A percentile compares a stretch with the other conserved stretches of the same genome.
Conservation (phyloP, 1,140 invertebrate genomes). For the Nomia melanderi region DNA sequence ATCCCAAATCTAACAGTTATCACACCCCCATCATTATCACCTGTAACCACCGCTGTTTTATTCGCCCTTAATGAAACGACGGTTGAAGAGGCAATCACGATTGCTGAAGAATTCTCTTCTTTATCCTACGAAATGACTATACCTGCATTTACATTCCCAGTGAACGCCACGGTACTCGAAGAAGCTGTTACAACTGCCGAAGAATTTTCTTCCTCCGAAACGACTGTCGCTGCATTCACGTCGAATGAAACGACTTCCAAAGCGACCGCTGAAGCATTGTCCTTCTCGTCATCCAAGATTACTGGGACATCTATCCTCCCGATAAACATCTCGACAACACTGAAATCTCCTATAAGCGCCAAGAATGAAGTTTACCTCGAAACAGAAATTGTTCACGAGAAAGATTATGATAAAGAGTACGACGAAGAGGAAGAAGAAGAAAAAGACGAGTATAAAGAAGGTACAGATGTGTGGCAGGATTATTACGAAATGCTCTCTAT, state of each 20-base stretch:
- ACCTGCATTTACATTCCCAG: neutral
- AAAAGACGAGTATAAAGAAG: neutral
- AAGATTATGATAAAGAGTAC: neutral
- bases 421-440: neutral
- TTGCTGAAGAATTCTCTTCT: neutral
- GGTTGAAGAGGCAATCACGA: neutral
- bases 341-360: neutral
- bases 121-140: neutral
- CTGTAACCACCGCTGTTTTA: neutral
- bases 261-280: too few relatives aligned
- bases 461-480: neutral
- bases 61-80: neutral
- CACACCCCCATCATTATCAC: neutral
- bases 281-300: too few relatives aligned
- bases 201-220: too few relatives aligned
- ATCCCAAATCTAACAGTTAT: neutral
- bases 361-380: neutral
- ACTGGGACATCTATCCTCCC: too few relatives aligned
- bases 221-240: too few relatives aligned
- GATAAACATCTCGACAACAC: neutral
- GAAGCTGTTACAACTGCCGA: neutral
- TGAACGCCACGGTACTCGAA: neutral
- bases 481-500: neutral
- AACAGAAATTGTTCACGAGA: neutral
- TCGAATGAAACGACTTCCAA: too few relatives aligned